Evolutionary conservation across 2,797 vertebrate genomes (phyloP).

Genomic region (Synanceia verrucosa): DNA sequence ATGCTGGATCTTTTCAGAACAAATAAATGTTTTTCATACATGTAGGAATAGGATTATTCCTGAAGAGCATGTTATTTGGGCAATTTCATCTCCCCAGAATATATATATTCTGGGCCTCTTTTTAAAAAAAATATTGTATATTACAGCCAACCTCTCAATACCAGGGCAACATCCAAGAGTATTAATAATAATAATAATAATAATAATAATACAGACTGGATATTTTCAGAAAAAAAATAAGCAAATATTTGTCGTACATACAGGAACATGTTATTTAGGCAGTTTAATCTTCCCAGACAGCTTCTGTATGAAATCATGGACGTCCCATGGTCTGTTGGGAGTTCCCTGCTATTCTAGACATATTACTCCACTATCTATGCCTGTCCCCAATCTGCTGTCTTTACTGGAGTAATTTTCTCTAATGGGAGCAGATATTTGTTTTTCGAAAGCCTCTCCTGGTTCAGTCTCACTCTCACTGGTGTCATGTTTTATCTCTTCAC

Average conservation of each 20-base stretch:
- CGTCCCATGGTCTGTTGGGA: constrained; percentile 46
- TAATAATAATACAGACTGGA: background rate
- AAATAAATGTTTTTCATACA: background rate
- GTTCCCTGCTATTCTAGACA: constrained; percentile 46
- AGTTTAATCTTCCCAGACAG: constrained; percentile 28
- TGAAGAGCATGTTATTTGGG: background rate
- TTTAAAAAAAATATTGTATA: no score
- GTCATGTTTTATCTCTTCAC: constrained; percentile 39
- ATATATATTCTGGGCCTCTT: no score
- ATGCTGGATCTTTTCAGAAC: background rate
- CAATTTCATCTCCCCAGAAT: constrained; percentile 24
- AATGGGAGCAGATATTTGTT: constrained; percentile 67
- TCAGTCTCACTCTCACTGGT: constrained; percentile 26
- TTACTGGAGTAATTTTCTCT: constrained; percentile 66
- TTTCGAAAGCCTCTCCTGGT: constrained; percentile 34
- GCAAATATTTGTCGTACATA: rapidly evolving
- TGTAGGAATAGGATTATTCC: background rate
- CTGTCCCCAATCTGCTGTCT: constrained; percentile 55
- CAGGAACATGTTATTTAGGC: background rate
- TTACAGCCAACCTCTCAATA: no score
- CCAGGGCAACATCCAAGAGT: no score
- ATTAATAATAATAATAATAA: background rate
- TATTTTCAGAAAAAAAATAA: background rate
- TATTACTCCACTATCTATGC: constrained; percentile 50
- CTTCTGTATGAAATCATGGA: constrained; percentile 21